These are phyloP conservation scores for Eugnorisma glareosa DNA, from an alignment of 2,888 invertebrate genomes.

Conservation along the genomic window DNA sequence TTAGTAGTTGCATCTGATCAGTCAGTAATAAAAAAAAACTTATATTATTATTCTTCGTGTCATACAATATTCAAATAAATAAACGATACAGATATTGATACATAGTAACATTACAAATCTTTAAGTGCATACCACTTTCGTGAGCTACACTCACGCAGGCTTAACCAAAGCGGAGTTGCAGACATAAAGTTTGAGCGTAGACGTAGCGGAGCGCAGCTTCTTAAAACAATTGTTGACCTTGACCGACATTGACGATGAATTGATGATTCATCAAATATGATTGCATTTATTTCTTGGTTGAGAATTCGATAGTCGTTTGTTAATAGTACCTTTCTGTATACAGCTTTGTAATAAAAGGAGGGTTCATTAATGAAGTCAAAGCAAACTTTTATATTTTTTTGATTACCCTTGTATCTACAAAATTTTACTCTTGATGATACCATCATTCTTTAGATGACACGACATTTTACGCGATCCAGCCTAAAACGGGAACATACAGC, in stretches of 20 bases:
- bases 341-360: neutral
- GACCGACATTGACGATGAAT: conserved; percentile 29
- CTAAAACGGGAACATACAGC: conserved; percentile 70
- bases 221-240: conserved; percentile 29
- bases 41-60: neutral
- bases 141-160: neutral
- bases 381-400: neutral
- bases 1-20: neutral
- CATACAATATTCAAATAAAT: too few relatives aligned
- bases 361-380: neutral
- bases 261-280: neutral
- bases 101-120: neutral
- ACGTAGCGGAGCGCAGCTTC: neutral
- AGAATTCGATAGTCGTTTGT: neutral
- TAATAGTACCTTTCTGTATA: neutral
- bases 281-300: neutral
- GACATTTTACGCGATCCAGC: conserved; percentile 48
- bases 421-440: conserved; percentile 17
- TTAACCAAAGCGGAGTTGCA: neutral
- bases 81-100: neutral
- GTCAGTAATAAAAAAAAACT: neutral
- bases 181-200: neutral
- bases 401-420: neutral
- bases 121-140: neutral
- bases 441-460: conserved; percentile 37